Evolutionary conservation across 1,140 invertebrate genomes (phyloP).

Genomic region (Onthophagus taurus): DNA sequence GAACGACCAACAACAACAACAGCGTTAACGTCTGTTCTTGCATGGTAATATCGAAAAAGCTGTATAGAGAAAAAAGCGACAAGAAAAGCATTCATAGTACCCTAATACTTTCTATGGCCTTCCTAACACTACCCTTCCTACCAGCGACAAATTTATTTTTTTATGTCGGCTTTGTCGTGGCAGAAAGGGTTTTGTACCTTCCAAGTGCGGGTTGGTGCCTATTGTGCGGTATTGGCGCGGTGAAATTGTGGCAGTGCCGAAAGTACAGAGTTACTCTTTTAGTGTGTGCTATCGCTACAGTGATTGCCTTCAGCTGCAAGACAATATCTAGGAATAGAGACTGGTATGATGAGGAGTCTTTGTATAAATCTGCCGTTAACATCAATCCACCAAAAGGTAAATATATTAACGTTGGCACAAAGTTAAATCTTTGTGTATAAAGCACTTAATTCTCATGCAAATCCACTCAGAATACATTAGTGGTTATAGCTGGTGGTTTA

Average conservation of each 20-base stretch:
- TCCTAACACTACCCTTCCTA: conserved; percentile 83
- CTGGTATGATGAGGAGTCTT: conserved; percentile 86
- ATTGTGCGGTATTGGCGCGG: conserved; percentile 66
- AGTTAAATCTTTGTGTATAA: no score
- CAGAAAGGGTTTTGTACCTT: conserved; percentile 89
- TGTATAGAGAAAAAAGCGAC: conserved; percentile 21
- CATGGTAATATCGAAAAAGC: conserved; percentile 9
- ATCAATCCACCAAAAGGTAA: conserved; percentile 98
- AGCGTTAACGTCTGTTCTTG: conserved; percentile 19
- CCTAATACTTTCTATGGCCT: conserved; percentile 56
- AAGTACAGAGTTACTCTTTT: conserved; percentile 35
- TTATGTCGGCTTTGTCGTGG: conserved; percentile 95
- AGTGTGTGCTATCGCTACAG: conserved; percentile 46
- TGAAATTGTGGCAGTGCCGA: conserved; percentile 39
- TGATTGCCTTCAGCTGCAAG: conserved; percentile 62
- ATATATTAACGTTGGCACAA: conserved; percentile 26
- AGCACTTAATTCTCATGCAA: no score
- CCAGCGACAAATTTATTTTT: conserved; percentile 91
- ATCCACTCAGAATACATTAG: no score
- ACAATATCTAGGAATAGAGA: conserved; percentile 80
- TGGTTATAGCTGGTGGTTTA: no score
- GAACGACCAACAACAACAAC: conserved; percentile 50
- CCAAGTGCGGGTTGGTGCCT: conserved; percentile 94
- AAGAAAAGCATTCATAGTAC: conserved; percentile 39
- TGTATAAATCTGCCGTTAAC: conserved; percentile 82